These are phyloP conservation scores for Neodiprion lecontei DNA, from an alignment of 1,140 invertebrate genomes.

Conservation along the genomic window DNA sequence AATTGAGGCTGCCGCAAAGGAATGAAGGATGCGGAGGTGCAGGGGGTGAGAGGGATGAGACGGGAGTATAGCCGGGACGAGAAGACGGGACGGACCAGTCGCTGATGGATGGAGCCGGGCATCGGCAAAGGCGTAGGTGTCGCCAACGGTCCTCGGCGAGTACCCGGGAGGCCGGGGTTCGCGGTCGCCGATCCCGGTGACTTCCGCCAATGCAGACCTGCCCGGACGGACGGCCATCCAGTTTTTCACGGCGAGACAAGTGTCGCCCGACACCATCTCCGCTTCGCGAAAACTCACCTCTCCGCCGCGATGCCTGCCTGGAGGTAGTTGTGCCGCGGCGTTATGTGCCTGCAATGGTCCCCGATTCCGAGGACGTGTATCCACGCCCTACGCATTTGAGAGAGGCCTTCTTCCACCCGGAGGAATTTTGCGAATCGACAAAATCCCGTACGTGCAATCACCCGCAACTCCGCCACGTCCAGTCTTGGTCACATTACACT, in stretches of 20 bases:
- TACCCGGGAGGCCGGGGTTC: slow-evolving; percentile 19
- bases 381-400: too few species aligned
- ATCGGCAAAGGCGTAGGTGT: slow-evolving; percentile 36
- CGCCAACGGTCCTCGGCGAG: slow-evolving; percentile 9
- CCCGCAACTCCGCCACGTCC: too few species aligned
- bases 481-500: too few species aligned
- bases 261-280: slow-evolving; percentile 48
- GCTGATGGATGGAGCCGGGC: slow-evolving; percentile 46
- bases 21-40: neutral
- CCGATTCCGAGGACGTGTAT: too few species aligned
- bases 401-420: neutral
- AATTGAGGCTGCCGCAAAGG: too few species aligned
- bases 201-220: slow-evolving; percentile 19
- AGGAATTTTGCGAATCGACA: neutral
- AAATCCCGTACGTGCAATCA: neutral
- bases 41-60: neutral
- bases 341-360: too few species aligned
- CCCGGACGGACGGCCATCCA: slow-evolving; percentile 41
- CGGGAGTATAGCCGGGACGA: slow-evolving; percentile 39
- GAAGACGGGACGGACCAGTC: slow-evolving; percentile 43
- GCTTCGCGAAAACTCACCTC: slow-evolving; percentile 39
- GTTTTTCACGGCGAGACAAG: slow-evolving; percentile 52
- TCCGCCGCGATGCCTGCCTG: slow-evolving; percentile 8
- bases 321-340: neutral
- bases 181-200: slow-evolving; percentile 28